These are phyloP conservation scores for Xenotilapia leptura DNA, from an alignment of 2,113 vertebrate species.

Conservation along the genomic window DNA sequence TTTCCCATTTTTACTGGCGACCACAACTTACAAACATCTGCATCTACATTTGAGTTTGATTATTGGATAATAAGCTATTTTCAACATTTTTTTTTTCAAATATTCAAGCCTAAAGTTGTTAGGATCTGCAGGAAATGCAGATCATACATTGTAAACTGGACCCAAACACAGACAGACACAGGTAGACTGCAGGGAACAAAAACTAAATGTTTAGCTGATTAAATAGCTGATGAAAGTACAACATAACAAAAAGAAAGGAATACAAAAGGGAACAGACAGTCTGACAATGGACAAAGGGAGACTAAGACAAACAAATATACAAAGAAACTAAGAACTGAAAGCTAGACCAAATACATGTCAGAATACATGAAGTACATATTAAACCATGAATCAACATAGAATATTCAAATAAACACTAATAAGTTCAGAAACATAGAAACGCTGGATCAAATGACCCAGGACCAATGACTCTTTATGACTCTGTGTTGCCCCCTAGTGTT, in stretches of 20 bases:
- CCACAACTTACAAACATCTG: neutral
- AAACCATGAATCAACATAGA: neutral
- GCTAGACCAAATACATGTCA: too few species aligned
- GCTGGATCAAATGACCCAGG: neutral
- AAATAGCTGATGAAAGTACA: neutral
- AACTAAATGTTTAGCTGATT: rapidly evolving
- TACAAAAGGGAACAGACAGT: rapidly evolving
- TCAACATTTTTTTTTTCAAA: rapidly evolving
- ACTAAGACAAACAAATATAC: too few species aligned
- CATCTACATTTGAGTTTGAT: neutral
- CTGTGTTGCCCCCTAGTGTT: rapidly evolving
- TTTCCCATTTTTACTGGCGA: rapidly evolving
- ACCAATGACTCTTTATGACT: neutral
- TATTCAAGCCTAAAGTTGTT: rapidly evolving
- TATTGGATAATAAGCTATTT: rapidly evolving
- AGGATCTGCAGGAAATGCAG: rapidly evolving
- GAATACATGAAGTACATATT: neutral
- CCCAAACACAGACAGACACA: rapidly evolving
- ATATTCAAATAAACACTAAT: rapidly evolving
- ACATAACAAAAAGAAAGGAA: neutral
- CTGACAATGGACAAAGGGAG: too few species aligned
- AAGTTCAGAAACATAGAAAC: neutral
- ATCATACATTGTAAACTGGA: neutral
- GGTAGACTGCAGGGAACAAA: neutral
- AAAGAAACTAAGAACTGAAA: too few species aligned